Percentiles rank a stretch among this genome's conserved stretches.
phyloP scores from a whole-genome alignment of 2,797 vertebrate species.

The Philypnodon macrostomus region DNA sequence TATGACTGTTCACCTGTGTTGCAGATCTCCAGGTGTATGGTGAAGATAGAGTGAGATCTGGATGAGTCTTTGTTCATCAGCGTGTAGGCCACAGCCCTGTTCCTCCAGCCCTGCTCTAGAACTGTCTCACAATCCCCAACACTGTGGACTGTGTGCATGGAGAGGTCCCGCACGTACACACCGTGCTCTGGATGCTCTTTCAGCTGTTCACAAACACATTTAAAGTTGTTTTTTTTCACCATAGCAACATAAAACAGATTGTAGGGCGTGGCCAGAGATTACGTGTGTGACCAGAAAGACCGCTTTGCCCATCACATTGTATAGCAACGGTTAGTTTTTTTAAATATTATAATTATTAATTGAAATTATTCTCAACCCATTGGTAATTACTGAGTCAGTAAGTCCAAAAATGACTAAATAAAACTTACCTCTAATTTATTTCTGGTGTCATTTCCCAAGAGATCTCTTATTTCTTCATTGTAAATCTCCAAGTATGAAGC shows the following conservation, averaged over 20 bases:
- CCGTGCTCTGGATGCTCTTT: conserved; percentile 88
- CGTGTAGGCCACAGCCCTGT: conserved; percentile 85
- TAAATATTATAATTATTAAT: no score
- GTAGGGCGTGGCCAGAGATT: no score
- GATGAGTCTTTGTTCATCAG: conserved; percentile 92
- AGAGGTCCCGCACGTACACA: conserved; percentile 83
- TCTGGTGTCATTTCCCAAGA: conserved; percentile 85
- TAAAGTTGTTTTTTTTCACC: no score
- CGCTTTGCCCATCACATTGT: no score
- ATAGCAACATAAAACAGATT: no score
- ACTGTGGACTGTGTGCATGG: conserved; percentile 84
- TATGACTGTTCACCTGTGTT: conserved; percentile 67
- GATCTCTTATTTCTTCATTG: conserved; percentile 86
- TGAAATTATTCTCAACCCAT: no score
- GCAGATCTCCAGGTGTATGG: conserved; percentile 87
- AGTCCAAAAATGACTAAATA: no score
- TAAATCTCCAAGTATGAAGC: conserved; percentile 91
- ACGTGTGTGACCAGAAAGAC: no score
- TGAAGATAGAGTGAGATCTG: conserved; percentile 89
- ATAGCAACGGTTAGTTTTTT: no score
- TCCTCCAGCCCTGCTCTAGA: conserved; percentile 84
- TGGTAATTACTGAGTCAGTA: no score
- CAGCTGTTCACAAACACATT: conserved; percentile 69
- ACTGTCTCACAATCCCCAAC: conserved; percentile 83
- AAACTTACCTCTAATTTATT: conserved; percentile 86